These are phyloP conservation scores for Loxodonta africana DNA, from an alignment of 2,113 vertebrate species.

Conservation along the genomic window DNA sequence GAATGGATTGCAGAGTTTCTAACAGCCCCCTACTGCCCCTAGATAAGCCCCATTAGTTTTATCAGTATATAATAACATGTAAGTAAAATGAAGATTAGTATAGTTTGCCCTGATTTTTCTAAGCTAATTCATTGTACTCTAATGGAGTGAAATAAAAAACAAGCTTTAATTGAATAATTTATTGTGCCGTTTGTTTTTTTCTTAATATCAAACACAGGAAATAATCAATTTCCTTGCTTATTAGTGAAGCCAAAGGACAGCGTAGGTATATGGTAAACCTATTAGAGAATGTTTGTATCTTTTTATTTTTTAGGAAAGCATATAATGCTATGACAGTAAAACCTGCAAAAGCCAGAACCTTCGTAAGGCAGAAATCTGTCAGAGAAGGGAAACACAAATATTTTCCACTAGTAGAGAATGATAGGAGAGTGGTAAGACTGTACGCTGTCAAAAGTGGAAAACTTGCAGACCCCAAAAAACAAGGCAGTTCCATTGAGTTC, in stretches of 20 bases:
- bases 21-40: background rate
- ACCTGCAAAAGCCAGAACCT: background rate
- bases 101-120: slow-evolving; percentile 43
- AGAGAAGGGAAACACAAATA: background rate
- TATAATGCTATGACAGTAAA: background rate
- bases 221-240: slow-evolving; percentile 59
- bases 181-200: slow-evolving; percentile 76
- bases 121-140: slow-evolving; percentile 37
- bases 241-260: slow-evolving; percentile 51
- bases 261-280: slow-evolving; percentile 45
- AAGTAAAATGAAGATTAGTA: slow-evolving; percentile 67
- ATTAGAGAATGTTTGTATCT: background rate
- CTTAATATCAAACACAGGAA: slow-evolving; percentile 61
- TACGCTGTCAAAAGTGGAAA: background rate
- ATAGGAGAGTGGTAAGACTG: background rate
- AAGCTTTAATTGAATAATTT: slow-evolving; percentile 79
- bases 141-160: slow-evolving; percentile 74
- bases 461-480: background rate
- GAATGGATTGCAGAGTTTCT: background rate
- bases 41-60: slow-evolving; percentile 52
- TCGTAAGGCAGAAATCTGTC: background rate
- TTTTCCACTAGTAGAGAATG: background rate
- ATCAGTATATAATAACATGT: slow-evolving; percentile 53
- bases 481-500: background rate
- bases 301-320: background rate